These are phyloP conservation scores for Sinocyclocheilus grahami DNA, from an alignment of 2,113 vertebrate species.

Conservation along the genomic window DNA sequence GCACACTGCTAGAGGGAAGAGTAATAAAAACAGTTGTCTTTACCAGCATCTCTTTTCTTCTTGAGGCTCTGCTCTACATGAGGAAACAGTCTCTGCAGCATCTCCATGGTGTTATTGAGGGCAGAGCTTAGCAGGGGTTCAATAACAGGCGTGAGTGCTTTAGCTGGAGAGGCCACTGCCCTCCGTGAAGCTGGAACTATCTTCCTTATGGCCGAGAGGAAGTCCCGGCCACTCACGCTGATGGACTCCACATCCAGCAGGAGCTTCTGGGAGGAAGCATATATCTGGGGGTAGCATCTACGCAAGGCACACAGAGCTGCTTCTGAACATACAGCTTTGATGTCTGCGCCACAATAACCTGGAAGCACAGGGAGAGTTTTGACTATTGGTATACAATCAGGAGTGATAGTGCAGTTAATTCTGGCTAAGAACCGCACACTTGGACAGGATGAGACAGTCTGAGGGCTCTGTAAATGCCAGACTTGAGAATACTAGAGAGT, in stretches of 20 bases:
- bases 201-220: constrained; percentile 86
- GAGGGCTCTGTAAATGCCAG: not conserved
- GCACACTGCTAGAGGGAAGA: too few relatives aligned
- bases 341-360: constrained; percentile 97
- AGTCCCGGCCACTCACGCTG: constrained; percentile 84
- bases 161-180: constrained; percentile 84
- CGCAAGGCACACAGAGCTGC: constrained; percentile 89
- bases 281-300: constrained; percentile 93
- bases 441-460: not conserved
- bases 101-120: constrained; percentile 76
- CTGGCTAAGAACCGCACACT: too few relatives aligned
- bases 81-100: constrained; percentile 84
- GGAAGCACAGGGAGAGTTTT: not conserved
- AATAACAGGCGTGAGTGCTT: constrained; percentile 78
- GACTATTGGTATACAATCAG: not conserved
- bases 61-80: constrained; percentile 79
- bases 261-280: constrained; percentile 85
- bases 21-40: not conserved
- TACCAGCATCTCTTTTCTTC: constrained; percentile 66
- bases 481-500: not conserved
- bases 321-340: constrained; percentile 91
- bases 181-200: constrained; percentile 88
- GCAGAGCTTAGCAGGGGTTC: constrained; percentile 82
- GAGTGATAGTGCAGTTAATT: not conserved
- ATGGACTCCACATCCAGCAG: constrained; percentile 86